Evolutionary conservation across 2,797 vertebrate genomes (phyloP).

Genomic region (Eospalax fontanierii): DNA sequence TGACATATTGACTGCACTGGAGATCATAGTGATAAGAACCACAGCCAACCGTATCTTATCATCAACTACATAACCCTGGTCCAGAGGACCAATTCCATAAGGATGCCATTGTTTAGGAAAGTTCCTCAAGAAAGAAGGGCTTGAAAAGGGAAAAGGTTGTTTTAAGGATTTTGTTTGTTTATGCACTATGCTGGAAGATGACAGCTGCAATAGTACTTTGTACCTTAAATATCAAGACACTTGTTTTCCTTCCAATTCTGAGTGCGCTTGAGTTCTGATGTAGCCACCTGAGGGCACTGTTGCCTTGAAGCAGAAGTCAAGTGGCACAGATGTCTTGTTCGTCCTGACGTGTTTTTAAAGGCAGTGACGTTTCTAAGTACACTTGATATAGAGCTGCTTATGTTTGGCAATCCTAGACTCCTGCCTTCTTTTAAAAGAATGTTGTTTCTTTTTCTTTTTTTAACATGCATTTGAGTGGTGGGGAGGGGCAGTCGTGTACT

Average conservation of each 20-base stretch:
- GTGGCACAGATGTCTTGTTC: fast-evolving
- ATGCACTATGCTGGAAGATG: no score
- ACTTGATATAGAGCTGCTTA: neutral
- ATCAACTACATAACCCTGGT: neutral
- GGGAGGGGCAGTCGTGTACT: neutral
- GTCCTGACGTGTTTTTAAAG: neutral
- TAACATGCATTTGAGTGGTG: neutral
- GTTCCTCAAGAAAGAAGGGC: neutral
- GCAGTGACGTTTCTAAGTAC: neutral
- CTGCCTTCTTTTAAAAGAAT: neutral
- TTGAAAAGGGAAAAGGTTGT: neutral
- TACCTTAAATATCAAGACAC: no score
- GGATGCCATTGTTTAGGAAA: neutral
- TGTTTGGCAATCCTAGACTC: neutral
- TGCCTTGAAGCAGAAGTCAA: neutral
- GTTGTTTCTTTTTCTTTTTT: neutral
- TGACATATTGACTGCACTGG: fast-evolving
- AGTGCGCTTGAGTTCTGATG: neutral
- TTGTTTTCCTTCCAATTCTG: neutral
- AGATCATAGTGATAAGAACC: neutral
- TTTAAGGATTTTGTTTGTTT: neutral
- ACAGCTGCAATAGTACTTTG: neutral
- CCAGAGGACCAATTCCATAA: neutral
- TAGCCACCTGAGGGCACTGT: constrained; percentile 51
- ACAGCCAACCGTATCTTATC: neutral